A percentile compares a stretch with the other conserved stretches of the same genome.
phyloP scores from a whole-genome alignment of 2,797 vertebrate genomes.

The Myotis findleyi region DNA sequence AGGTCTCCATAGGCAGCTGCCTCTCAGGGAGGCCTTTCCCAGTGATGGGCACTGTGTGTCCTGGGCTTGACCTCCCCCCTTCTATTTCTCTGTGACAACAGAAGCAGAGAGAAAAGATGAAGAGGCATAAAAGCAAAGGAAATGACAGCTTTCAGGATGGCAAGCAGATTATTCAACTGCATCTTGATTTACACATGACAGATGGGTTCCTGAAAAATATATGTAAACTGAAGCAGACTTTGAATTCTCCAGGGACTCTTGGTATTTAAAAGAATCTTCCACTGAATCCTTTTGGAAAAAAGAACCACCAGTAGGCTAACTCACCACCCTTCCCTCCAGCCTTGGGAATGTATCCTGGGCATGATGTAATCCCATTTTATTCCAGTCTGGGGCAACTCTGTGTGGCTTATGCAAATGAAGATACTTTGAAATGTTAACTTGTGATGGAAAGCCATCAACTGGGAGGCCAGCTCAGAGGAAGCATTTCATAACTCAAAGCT shows the following conservation, averaged over 20 bases:
- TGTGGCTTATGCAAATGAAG: slow-evolving; percentile 68
- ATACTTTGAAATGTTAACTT: slow-evolving; percentile 74
- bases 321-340: not conserved
- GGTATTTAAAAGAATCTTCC: slow-evolving; percentile 64
- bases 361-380: slow-evolving; percentile 56
- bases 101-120: slow-evolving; percentile 39
- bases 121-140: slow-evolving; percentile 12
- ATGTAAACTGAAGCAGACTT: slow-evolving; percentile 65
- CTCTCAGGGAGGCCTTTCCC: not conserved
- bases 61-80: not conserved
- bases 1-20: not conserved
- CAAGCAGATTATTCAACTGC: slow-evolving; percentile 68
- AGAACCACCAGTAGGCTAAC: slow-evolving; percentile 21
- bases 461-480: slow-evolving; percentile 38
- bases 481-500: slow-evolving; percentile 8
- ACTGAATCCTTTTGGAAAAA: slow-evolving; percentile 59
- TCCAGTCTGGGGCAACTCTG: slow-evolving; percentile 35
- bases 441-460: slow-evolving; percentile 41
- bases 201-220: slow-evolving; percentile 71
- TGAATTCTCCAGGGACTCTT: slow-evolving; percentile 55
- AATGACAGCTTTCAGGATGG: slow-evolving; percentile 51
- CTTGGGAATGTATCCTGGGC: not conserved
- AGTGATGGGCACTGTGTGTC: accelerated
- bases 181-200: slow-evolving; percentile 70
- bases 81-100: slow-evolving; percentile 1